Evolutionary conservation across 35 echinoderm and acorn worm genomes (phyloP).

Genomic region (Strongylocentrotus purpuratus): DNA sequence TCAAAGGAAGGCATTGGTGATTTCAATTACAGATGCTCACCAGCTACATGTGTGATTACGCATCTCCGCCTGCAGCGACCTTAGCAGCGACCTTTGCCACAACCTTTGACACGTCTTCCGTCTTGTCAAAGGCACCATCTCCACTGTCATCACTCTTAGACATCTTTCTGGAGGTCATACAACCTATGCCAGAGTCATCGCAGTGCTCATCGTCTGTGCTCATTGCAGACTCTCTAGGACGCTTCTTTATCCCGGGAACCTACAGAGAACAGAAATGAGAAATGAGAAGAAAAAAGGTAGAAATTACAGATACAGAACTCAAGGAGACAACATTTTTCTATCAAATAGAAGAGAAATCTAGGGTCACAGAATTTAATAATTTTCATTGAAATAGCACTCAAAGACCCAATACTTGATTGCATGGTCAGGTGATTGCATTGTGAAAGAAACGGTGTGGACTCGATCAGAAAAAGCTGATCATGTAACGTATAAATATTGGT

Average conservation of each 20-base stretch:
- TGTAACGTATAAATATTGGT: too few species aligned
- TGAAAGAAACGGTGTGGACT: too few species aligned
- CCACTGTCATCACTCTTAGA: constrained; percentile 45
- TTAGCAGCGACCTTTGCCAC: too few species aligned
- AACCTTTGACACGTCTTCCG: background rate
- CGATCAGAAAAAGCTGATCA: too few species aligned
- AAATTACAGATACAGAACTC: background rate
- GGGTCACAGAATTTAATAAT: too few species aligned
- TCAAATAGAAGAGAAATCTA: too few species aligned
- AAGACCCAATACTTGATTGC: too few species aligned
- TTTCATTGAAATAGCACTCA: too few species aligned
- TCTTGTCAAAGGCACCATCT: background rate
- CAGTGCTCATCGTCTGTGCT: constrained; percentile 1
- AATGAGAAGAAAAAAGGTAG: background rate
- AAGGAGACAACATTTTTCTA: too few species aligned
- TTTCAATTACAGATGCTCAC: background rate
- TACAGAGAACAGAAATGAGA: background rate
- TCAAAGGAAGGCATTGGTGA: background rate
- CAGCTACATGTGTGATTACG: background rate
- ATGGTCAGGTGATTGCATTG: too few species aligned
- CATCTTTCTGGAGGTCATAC: background rate
- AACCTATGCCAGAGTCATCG: background rate
- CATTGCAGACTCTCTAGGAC: background rate
- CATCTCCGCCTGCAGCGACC: background rate
- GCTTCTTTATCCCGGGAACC: background rate